phyloP scores from a whole-genome alignment of 2,113 vertebrate species.

The Chascanopsetta lugubris region DNA sequence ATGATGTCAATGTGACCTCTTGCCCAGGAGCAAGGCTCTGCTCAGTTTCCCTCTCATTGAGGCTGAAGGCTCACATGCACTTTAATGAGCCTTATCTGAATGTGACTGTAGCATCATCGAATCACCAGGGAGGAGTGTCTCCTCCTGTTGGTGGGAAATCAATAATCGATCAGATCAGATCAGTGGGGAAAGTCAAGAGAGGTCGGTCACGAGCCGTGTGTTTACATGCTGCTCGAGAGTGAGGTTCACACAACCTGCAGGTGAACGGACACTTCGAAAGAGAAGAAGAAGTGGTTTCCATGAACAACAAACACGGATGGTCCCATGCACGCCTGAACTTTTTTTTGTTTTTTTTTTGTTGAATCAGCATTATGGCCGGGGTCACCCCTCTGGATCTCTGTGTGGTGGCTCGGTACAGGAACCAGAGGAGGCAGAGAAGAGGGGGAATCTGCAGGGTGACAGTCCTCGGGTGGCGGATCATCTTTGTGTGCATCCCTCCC shows the following conservation, averaged over 20 bases:
- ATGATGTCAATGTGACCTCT: slow-evolving; percentile 29
- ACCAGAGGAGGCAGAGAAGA: not conserved
- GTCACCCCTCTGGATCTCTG: slow-evolving; percentile 6
- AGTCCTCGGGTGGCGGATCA: slow-evolving; percentile 38
- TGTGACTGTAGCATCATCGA: slow-evolving; percentile 14
- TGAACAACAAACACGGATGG: slow-evolving; percentile 30
- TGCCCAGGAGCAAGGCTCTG: slow-evolving; percentile 49
- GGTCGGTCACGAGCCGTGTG: not conserved
- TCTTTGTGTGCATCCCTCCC: slow-evolving; percentile 35
- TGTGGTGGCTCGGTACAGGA: not conserved
- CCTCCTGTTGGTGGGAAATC: slow-evolving; percentile 9
- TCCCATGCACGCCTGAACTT: not conserved
- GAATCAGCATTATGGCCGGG: not conserved
- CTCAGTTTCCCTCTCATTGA: slow-evolving; percentile 47
- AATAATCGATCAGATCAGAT: slow-evolving; percentile 14
- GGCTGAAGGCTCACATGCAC: slow-evolving; percentile 29
- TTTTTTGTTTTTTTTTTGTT: slow-evolving; percentile 15
- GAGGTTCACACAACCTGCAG: slow-evolving; percentile 25
- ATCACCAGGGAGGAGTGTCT: not conserved
- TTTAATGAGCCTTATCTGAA: slow-evolving; percentile 12
- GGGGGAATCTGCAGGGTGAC: slow-evolving; percentile 21
- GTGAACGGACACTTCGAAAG: slow-evolving; percentile 48
- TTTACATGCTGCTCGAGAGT: slow-evolving; percentile 11
- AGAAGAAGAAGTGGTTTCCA: slow-evolving; percentile 46
- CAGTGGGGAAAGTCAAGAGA: not conserved